Conservation (phyloP, 2,113 vertebrate species). For the Channa maculata region DNA sequence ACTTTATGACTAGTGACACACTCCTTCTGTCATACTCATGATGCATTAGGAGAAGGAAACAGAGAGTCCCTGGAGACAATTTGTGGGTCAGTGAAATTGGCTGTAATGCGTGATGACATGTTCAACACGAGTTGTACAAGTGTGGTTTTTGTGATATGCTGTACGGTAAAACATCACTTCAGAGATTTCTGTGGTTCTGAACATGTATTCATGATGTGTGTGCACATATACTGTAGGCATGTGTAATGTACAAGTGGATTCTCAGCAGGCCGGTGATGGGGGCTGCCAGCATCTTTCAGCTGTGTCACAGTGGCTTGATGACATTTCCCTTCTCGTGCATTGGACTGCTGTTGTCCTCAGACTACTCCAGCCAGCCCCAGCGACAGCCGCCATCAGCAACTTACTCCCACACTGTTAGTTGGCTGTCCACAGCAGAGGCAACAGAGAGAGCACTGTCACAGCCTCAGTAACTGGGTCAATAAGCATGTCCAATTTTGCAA, state of each 20-base stretch:
- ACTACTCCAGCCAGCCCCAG: slow-evolving; percentile 29
- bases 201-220: background rate
- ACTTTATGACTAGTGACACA: too few relatives aligned
- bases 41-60: background rate
- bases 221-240: slow-evolving; percentile 1
- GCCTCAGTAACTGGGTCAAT: slow-evolving; percentile 56
- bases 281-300: slow-evolving; percentile 34
- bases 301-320: slow-evolving; percentile 43
- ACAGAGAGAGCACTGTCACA: slow-evolving; percentile 32
- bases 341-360: slow-evolving; percentile 44
- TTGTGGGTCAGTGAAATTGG: slow-evolving; percentile 8
- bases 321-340: slow-evolving; percentile 31
- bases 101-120: background rate
- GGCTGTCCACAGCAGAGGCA: slow-evolving; percentile 50
- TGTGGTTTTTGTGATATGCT: background rate
- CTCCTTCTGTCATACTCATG: background rate
- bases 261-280: slow-evolving; percentile 4
- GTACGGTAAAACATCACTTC: background rate
- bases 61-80: background rate
- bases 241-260: slow-evolving; percentile 6
- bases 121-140: background rate
- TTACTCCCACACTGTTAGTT: slow-evolving; percentile 39
- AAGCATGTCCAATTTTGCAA: background rate
- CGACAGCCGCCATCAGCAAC: slow-evolving; percentile 25
- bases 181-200: slow-evolving; percentile 9